A percentile compares a stretch with the other conserved stretches of the same genome.
Evolutionary conservation across 2,888 invertebrate genomes (phyloP).

Genomic region (Deilephila elpenor): DNA sequence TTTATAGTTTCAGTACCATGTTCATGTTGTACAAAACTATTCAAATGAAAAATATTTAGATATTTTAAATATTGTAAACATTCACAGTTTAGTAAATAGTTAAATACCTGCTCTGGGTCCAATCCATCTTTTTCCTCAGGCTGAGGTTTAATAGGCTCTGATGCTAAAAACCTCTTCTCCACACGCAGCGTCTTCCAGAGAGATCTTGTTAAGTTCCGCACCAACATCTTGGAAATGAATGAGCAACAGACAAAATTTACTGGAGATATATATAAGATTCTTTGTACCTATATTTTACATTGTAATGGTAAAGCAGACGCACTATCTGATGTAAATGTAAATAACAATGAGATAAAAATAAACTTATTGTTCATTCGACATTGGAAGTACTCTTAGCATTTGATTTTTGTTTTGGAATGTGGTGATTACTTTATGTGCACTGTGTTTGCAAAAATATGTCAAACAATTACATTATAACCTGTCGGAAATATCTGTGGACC

Average conservation of each 20-base stretch:
- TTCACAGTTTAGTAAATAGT: background rate
- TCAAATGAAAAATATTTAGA: background rate
- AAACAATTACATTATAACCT: background rate
- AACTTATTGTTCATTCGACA: background rate
- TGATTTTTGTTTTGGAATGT: too few species aligned
- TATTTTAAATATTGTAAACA: background rate
- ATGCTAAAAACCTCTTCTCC: slow-evolving; percentile 67
- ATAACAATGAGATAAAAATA: slow-evolving; percentile 21
- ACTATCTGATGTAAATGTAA: slow-evolving; percentile 20
- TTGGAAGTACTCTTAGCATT: background rate
- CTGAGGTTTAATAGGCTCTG: slow-evolving; percentile 67
- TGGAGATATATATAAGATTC: background rate
- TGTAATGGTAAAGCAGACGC: background rate
- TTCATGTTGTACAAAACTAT: background rate
- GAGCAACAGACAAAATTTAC: background rate
- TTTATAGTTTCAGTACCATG: too few species aligned
- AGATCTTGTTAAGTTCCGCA: slow-evolving; percentile 63
- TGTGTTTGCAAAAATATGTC: background rate
- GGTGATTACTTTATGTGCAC: too few species aligned
- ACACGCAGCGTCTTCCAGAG: slow-evolving; percentile 66
- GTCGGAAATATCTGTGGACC: too few species aligned
- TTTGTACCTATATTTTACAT: background rate
- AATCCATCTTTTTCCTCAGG: slow-evolving; percentile 60
- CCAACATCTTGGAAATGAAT: slow-evolving; percentile 66
- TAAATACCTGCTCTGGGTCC: slow-evolving; percentile 67